Base-by-base conservation (phyloP, 1,140 invertebrate genomes). In the Drosophila persimilis region DNA sequence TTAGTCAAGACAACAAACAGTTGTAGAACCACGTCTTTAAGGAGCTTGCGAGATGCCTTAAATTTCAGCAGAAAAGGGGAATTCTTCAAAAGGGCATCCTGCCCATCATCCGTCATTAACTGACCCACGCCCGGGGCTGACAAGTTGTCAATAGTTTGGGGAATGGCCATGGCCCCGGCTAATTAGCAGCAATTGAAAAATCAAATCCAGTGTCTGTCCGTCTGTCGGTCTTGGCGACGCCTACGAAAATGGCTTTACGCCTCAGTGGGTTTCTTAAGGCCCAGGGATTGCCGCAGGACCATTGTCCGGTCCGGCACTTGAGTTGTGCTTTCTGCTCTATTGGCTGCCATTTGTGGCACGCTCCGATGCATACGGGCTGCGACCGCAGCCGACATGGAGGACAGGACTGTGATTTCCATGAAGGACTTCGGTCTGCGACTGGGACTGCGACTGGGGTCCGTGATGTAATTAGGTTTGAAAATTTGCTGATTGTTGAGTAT, bases 161-260 rank as follows among this genome's bases (percentile, higher is more conserved):
- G 50, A 39, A 57, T n/a, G 54, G 54, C 48, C 50, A 15, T 77
- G 58, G 62, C 54, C 52, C 54, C 70, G 61, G 61, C 77, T 85
- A 85, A 85, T 85, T 85, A 85, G 74, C 81, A 86, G 69, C 81
- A 85, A 85, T 85, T 86, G 77, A 85, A 86, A 85, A 85, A 77
- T 81, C 81, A 86, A 85, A 85, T 84, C 17, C 17, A 17, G 3
- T 11, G 9, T 57, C 43, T 44, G 71, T 60, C 61, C 50, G 35
- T 11, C 3, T 39, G 35, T 57, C 43, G 41, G 71, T 60, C 61
- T 53, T 75, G 69, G 39, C 48, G 48, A 80, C 70, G 73, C 77
- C 77, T 71, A 80, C 70, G 24, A 71, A 74, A 85, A 72, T 57
- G 24, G 53, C 45, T 77, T 77, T 58, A 77, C 60, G 81, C 64